Evolutionary conservation across 2,888 invertebrate species (phyloP), one percentile per base, ranked within the genome.

Genomic region (Protophormia terraenovae): DNA sequence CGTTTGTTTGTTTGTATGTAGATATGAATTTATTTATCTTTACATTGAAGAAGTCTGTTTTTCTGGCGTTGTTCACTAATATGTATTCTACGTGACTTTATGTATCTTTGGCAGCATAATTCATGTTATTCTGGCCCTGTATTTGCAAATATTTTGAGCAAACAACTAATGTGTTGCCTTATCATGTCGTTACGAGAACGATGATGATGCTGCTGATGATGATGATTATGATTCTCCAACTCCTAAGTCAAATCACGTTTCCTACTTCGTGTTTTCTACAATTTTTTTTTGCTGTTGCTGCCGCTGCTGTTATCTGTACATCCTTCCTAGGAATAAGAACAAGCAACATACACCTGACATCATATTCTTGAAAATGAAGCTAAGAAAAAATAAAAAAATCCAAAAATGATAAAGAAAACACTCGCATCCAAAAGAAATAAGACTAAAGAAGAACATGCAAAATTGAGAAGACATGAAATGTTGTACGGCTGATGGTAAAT

Each of bases 181-280:
- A 85, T 82, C 82, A 82, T 78, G 82, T 78, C 67, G 75, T 82
- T 82, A 64, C 47, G 80, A 60, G 4, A 19, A 14, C 16, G 32
- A 55, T 27, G 72, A 45, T 71, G 38, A 71, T 58, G 47, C 69
- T 38, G 12, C 27, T 22, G 22, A 62, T 62, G 29, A 80, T 50
- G 60, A 71, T 50, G 22, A 64, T 24, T 38, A 64, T 64, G 32
- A 71, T 64, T 41, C 73, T 77, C 35, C 67, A 72, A 78, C 84
- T 85, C 69, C 78, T 75, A 81, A 85, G 81, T 85, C 81, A 82
- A 85, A 85, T 85, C 84, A 85, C 84, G 81, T 85, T 85, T 85
- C 78, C 84, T 66, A 72, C 76, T 66, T 53, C 53, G 66, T 71
- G 60, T 69, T 79, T 77, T 83, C 50, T 78, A 29, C 58, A 60